These are phyloP conservation scores for Lycophotia porphyrea DNA, from an alignment of 2,888 invertebrate species.

Conservation along the genomic window DNA sequence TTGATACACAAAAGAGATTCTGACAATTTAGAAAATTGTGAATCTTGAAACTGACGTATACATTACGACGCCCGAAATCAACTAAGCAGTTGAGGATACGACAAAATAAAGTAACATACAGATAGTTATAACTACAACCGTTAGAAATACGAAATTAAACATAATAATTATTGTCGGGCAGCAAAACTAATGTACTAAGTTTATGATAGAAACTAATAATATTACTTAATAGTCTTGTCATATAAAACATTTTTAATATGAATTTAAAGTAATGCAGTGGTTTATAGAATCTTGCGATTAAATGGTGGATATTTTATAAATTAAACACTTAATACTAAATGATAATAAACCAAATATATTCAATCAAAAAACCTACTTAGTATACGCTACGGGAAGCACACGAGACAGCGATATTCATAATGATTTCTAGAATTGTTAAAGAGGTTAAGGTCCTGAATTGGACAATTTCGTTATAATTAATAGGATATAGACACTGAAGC, in stretches of 20 bases:
- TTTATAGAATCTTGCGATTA: slow-evolving; percentile 73
- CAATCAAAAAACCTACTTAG: slow-evolving; percentile 63
- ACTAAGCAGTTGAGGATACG: slow-evolving; percentile 60
- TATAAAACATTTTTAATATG: slow-evolving; percentile 72
- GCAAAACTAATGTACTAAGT: slow-evolving; percentile 80
- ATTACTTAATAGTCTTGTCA: slow-evolving; percentile 79
- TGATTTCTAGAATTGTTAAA: slow-evolving; percentile 46
- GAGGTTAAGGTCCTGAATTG: slow-evolving; percentile 38
- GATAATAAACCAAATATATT: slow-evolving; percentile 72
- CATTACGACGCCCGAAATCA: slow-evolving; percentile 71
- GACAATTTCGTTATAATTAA: slow-evolving; percentile 54
- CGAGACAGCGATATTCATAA: slow-evolving; percentile 43
- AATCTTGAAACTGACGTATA: slow-evolving; percentile 62
- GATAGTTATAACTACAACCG: slow-evolving; percentile 75
- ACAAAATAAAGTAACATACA: slow-evolving; percentile 70
- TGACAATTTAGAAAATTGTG: slow-evolving; percentile 27
- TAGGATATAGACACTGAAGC: slow-evolving; percentile 60
- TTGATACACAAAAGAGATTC: slow-evolving; percentile 6
- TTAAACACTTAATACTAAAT: slow-evolving; percentile 77
- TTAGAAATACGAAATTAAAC: slow-evolving; percentile 76
- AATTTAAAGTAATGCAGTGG: slow-evolving; percentile 63
- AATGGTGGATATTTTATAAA: slow-evolving; percentile 76
- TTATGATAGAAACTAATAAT: slow-evolving; percentile 76
- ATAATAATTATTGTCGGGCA: slow-evolving; percentile 84
- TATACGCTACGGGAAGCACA: slow-evolving; percentile 63